Conservation (phyloP, 2,888 invertebrate genomes). For the Parnassius orleans region DNA sequence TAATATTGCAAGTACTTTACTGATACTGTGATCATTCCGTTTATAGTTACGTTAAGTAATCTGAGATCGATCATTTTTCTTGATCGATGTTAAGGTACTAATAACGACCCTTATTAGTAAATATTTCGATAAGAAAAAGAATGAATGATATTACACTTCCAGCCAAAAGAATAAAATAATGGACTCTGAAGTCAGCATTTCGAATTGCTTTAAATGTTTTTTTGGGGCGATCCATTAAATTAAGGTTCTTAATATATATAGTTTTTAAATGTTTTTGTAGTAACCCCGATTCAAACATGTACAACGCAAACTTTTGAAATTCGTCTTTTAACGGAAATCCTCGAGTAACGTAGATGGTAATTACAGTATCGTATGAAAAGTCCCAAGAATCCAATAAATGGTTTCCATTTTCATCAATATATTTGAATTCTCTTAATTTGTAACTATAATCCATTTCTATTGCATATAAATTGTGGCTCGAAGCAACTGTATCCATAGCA, state of each 20-base stretch:
- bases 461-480: conserved; percentile 40
- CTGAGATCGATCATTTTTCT: no score
- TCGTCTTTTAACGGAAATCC: conserved; percentile 47
- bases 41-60: no score
- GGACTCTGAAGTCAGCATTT: conserved; percentile 44
- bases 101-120: conserved; percentile 8
- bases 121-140: conserved; percentile 45
- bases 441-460: conserved; percentile 46
- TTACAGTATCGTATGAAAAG: conserved; percentile 38
- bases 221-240: conserved; percentile 24
- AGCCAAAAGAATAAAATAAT: conserved; percentile 42
- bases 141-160: conserved; percentile 44
- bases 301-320: conserved; percentile 43
- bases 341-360: conserved; percentile 43
- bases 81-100: background rate
- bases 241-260: conserved; percentile 35
- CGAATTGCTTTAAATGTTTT: conserved; percentile 35
- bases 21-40: no score
- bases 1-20: no score
- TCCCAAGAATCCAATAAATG: conserved; percentile 43
- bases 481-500: conserved; percentile 43
- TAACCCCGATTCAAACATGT: conserved; percentile 52
- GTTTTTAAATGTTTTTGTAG: conserved; percentile 39
- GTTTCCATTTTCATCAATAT: conserved; percentile 41
- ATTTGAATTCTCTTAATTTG: conserved; percentile 42